These are phyloP conservation scores for Hololepta plana DNA, from an alignment of 2,888 invertebrate genomes.

Conservation along the genomic window DNA sequence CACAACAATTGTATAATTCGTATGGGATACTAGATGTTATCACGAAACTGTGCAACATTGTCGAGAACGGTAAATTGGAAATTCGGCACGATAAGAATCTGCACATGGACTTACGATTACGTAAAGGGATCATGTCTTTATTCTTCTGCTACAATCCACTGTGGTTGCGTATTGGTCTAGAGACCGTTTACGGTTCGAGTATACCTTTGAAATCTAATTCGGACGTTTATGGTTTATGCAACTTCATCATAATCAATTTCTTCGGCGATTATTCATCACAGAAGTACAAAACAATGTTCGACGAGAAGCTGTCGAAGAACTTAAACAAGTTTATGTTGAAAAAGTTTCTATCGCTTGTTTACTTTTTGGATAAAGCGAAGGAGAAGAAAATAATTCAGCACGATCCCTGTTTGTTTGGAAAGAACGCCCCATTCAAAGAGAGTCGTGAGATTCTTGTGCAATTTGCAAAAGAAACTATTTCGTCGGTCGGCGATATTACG, in stretches of 20 bases:
- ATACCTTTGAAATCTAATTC: constrained; percentile 59
- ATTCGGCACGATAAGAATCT: constrained; percentile 64
- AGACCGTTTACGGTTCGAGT: constrained; percentile 62
- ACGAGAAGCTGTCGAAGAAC: constrained; percentile 45
- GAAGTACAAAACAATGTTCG: constrained; percentile 37
- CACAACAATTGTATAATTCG: no score
- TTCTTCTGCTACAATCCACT: constrained; percentile 75
- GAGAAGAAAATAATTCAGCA: constrained; percentile 60
- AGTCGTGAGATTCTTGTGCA: constrained; percentile 58
- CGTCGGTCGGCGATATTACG: constrained; percentile 73
- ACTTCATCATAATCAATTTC: constrained; percentile 58
- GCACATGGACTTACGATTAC: constrained; percentile 66
- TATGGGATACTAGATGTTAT: no score
- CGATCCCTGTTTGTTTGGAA: constrained; percentile 77
- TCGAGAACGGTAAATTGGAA: constrained; percentile 55
- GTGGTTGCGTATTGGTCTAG: constrained; percentile 77
- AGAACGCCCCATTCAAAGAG: constrained; percentile 53
- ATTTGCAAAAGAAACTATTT: constrained; percentile 60
- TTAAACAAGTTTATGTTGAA: constrained; percentile 68
- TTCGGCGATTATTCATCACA: constrained; percentile 52
- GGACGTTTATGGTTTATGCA: constrained; percentile 58
- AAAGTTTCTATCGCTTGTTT: constrained; percentile 66
- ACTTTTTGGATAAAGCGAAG: constrained; percentile 76
- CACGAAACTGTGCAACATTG: constrained; percentile 47
- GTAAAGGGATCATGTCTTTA: constrained; percentile 56